Base-by-base conservation (phyloP, 2,797 vertebrate genomes). In the Gorsachius magnificus region DNA sequence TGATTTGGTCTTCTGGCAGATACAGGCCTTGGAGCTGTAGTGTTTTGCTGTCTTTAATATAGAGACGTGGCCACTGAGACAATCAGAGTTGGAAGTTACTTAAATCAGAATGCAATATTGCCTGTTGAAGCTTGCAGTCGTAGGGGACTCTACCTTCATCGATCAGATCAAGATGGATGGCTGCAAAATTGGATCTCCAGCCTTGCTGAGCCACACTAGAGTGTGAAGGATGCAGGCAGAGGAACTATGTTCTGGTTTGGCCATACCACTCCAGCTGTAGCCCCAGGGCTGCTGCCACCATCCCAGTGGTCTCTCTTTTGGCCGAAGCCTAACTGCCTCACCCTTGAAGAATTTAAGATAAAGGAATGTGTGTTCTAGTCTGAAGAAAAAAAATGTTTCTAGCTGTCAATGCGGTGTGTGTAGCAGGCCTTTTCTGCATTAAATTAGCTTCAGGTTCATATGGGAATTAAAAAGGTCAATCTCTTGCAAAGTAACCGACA, bases 151-250 rank as follows among this genome's bases (percentile, higher is more conserved):
- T 74, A 35, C 71, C 48, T 77, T 84, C 68, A 87, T 89, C 0
- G 41, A 69, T 90, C 70, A 75, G 71, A 78, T 71, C 78, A 85
- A 68, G 93, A 92, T 53, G 86, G 83, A 96, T 94, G 75, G 66
- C 83, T 95, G 81, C 1, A 29, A 66, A 83, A 92, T 51, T 65
- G 84, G 69, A 60, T 91, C 65, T 89, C 35, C 70, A n/a, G 65
- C 51, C 60, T 85, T 0, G 0, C 68, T 72, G 81, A 58, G 61
- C n/a, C 45, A 63, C 56, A 13, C 60, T 22, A 29, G 20, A n/a
- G 78, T 28, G 35, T 13, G 50, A 80, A 60, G 75, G 83, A 68
- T 68, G 26, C 46, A 38, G 53, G 56, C 36, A 78, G 51, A 72
- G 77, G 60, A 76, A 83, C 85, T 72, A 17, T 5, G 7, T 56